Evolutionary conservation across 2,113 vertebrate species (phyloP).

Genomic region (Gambusia holbrooki): DNA sequence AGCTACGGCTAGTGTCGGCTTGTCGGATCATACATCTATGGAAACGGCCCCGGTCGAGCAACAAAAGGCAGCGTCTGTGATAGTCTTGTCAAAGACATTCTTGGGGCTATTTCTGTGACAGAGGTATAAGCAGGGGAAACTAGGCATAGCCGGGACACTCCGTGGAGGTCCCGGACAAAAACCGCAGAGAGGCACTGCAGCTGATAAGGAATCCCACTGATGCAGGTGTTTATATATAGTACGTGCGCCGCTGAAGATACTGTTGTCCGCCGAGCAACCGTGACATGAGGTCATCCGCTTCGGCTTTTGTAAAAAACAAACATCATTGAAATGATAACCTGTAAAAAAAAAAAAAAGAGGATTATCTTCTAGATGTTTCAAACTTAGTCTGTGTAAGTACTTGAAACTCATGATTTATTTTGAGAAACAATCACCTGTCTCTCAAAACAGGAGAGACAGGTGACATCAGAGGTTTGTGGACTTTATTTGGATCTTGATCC

Average conservation of each 20-base stretch:
- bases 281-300: slow-evolving; percentile 34
- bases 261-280: slow-evolving; percentile 23
- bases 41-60: slow-evolving; percentile 49
- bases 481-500: no score
- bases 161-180: slow-evolving; percentile 69
- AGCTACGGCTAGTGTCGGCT: slow-evolving; percentile 67
- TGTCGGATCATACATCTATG: slow-evolving; percentile 71
- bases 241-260: slow-evolving; percentile 65
- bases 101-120: slow-evolving; percentile 66
- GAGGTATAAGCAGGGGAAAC: slow-evolving; percentile 59
- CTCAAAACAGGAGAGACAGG: no score
- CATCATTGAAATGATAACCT: no score
- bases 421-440: no score
- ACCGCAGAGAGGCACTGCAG: slow-evolving; percentile 66
- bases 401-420: no score
- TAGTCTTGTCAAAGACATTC: slow-evolving; percentile 77
- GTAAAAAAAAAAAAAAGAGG: no score
- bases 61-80: slow-evolving; percentile 76
- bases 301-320: slow-evolving; percentile 9
- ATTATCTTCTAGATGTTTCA: no score
- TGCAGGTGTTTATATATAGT: slow-evolving; percentile 77
- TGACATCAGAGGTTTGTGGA: no score
- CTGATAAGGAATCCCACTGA: slow-evolving; percentile 74
- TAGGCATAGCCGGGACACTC: slow-evolving; percentile 58
- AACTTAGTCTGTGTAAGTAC: no score